Evolutionary conservation across 2,888 invertebrate species (phyloP).

Genomic region (Meiosimyza platycephala): DNA sequence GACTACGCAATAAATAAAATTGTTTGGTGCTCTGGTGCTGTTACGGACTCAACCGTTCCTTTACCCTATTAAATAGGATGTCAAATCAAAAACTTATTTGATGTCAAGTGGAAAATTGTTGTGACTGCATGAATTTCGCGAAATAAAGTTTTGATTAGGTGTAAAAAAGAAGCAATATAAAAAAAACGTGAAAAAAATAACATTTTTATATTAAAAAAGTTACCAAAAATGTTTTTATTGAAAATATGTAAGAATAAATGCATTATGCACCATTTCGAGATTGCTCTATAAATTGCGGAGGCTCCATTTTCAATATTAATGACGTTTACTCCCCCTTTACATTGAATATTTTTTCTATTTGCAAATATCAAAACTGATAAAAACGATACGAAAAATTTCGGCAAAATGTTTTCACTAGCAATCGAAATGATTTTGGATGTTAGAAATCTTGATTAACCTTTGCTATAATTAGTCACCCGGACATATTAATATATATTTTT

Average conservation of each 20-base stretch:
- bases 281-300: slow-evolving; percentile 35
- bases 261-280: slow-evolving; percentile 14
- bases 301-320: slow-evolving; percentile 32
- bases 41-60: background rate
- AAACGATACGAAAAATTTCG: too few species aligned
- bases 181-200: slow-evolving; percentile 32
- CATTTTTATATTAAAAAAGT: slow-evolving; percentile 34
- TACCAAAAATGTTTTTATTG: background rate
- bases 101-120: slow-evolving; percentile 41
- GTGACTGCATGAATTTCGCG: slow-evolving; percentile 33
- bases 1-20: too few species aligned
- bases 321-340: slow-evolving; percentile 48
- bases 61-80: slow-evolving; percentile 21
- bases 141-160: slow-evolving; percentile 34
- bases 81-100: slow-evolving; percentile 28
- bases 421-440: too few species aligned
- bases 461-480: too few species aligned
- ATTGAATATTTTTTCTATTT: too few species aligned
- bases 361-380: too few species aligned
- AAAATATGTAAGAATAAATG: slow-evolving; percentile 18
- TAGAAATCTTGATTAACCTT: too few species aligned
- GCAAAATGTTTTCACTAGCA: too few species aligned
- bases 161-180: slow-evolving; percentile 23
- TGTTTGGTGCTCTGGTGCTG: too few species aligned
- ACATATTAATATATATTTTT: too few species aligned